These are phyloP conservation scores for Poeciliopsis retropinna DNA, from an alignment of 2,113 vertebrate genomes.

Conservation along the genomic window DNA sequence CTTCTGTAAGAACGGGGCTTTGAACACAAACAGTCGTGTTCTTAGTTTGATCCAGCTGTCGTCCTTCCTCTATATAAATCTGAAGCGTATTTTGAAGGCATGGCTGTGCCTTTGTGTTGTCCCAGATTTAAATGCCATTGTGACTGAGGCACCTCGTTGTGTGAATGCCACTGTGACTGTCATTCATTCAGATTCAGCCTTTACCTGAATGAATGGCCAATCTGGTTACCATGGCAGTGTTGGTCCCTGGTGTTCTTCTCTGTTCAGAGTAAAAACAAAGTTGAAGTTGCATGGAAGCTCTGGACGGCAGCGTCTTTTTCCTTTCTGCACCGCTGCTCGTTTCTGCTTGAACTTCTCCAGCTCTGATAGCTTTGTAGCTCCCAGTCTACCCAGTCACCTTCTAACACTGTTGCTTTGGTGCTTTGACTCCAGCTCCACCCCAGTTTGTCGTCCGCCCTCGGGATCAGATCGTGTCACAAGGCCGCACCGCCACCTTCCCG, in stretches of 20 bases:
- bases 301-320: constrained; percentile 45
- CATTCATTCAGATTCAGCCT: constrained; percentile 75
- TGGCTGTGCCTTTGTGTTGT: constrained; percentile 64
- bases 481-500: constrained; percentile 93
- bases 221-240: constrained; percentile 62
- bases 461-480: constrained; percentile 97
- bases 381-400: not conserved
- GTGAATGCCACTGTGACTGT: constrained; percentile 69
- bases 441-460: constrained; percentile 98
- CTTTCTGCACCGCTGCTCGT: constrained; percentile 50
- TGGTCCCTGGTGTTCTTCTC: constrained; percentile 39
- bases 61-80: constrained; percentile 28
- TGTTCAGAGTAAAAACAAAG: constrained; percentile 21
- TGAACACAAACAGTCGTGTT: constrained; percentile 36
- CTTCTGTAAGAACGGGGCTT: too few relatives aligned
- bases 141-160: constrained; percentile 41
- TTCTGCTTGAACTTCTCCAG: constrained; percentile 56
- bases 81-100: constrained; percentile 45
- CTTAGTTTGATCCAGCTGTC: constrained; percentile 34
- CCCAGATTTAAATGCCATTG: constrained; percentile 34
- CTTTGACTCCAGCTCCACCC: constrained; percentile 89
- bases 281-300: constrained; percentile 69
- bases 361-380: constrained; percentile 6
- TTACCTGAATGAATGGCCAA: constrained; percentile 78
- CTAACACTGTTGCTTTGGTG: constrained; percentile 54